phyloP scores from a whole-genome alignment of 1,140 invertebrate species.

The Acarapis woodi region DNA sequence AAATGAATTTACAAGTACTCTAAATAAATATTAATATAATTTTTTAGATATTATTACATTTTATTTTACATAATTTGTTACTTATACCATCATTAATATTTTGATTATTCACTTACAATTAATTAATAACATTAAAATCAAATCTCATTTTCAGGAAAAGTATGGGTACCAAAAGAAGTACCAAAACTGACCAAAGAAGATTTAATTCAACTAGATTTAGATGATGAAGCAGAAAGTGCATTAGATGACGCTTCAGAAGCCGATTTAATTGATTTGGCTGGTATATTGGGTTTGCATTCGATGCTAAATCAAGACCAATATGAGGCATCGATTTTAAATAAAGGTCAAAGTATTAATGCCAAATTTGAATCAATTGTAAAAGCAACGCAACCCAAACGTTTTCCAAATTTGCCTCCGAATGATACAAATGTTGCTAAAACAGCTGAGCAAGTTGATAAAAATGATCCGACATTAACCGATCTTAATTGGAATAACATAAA shows the following conservation, averaged over 20 bases:
- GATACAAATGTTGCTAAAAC: conserved; percentile 68
- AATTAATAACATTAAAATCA: not conserved
- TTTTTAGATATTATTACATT: not conserved
- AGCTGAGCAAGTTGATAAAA: conserved; percentile 41
- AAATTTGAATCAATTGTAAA: conserved; percentile 47
- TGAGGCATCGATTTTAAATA: conserved; percentile 73
- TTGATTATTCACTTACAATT: not conserved
- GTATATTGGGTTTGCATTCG: conserved; percentile 95
- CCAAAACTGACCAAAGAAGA: conserved; percentile 27
- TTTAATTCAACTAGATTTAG: conserved; percentile 55
- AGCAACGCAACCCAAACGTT: conserved; percentile 62
- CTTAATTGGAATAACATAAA: conserved; percentile 96
- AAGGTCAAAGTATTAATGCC: conserved; percentile 38
- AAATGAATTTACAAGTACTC: too few relatives aligned
- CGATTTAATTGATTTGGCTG: conserved; percentile 94
- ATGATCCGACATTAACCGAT: conserved; percentile 55
- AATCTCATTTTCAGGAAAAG: conserved; percentile 20
- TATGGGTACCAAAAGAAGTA: conserved; percentile 48
- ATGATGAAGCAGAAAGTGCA: conserved; percentile 86
- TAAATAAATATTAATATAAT: too few relatives aligned
- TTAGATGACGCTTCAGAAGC: conserved; percentile 66
- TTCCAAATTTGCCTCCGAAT: conserved; percentile 57
- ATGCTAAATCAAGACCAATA: conserved; percentile 99
- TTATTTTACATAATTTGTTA: not conserved
- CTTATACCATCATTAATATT: not conserved